Base-by-base conservation (phyloP, 2,113 vertebrate genomes). In the Sphyrna mokarran region DNA sequence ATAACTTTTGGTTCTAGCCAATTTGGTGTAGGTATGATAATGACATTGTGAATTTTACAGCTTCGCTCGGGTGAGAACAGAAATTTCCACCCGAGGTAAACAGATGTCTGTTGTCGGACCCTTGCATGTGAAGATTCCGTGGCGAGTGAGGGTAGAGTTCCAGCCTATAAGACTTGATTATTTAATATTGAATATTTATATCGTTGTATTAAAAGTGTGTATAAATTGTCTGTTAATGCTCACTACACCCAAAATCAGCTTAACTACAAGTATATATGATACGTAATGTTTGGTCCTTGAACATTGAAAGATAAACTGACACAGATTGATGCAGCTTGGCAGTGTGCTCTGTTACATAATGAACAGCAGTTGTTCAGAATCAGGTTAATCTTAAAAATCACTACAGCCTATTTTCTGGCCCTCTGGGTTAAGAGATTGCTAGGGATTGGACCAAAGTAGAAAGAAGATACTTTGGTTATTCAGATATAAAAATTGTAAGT, bases 361-460 rank as follows among this genome's bases (percentile, higher is more conserved):
- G 40, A 29, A 48, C 40, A 72, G 93, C 66, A 70, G 70, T 29
- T 72, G 93, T 22, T 72, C 93, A 72, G 93, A 70, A 94, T 70
- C 93, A 69, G 22, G 68, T 95, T 95, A 95, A 95, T 95, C 48
- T 95, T 76, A 72, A 63, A 72, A 48, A 9, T 54, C 40, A 95
- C 26, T 14, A 10, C 18, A 40, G 10, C 26, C 94, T 76, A 72
- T 72, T 95, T 94, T 94, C 40, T 54, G 13, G 54, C 23, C 43
- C 14, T 54, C 3, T 72, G 43, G 23, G 68, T 16, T 63, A 18
- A 70, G 23, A 16, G 68, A 48, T 95, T 33, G 29, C 26, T 70
- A 54, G 40, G 33, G 4, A 29, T 70, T 70, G 40, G 40, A 72
- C 40, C 8, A 54, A 95, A 95, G 68, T 54, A 95, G 94, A 23